Evolutionary conservation across 2,888 invertebrate species (phyloP), one percentile per base, ranked within the genome.

Genomic region (Dicranocentrus wangi): DNA sequence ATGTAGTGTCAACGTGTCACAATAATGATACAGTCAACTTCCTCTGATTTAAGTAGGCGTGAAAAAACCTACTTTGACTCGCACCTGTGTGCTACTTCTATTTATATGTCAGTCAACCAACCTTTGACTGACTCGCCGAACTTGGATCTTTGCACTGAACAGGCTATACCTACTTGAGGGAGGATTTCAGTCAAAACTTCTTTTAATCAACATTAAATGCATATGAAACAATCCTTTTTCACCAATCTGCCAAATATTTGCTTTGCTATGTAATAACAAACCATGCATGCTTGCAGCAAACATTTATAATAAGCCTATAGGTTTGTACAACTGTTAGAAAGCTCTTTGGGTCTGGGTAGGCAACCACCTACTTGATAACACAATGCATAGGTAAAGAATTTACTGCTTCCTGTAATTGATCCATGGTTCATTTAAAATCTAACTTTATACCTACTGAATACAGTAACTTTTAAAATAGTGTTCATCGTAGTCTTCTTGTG

Each of bases 31-130:
- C 28, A 28, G 39, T 19, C 69, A 66, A 77, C 78, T 78, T 78
- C 78, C 78, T 78, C 39, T 77, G 61, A 55, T 69, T 51, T 47
- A 70, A 78, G 63, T 78, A 78, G 70, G 70, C 78, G 61, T 78
- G 78, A 78, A 77, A 77, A 78, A 71, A 19, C 78, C 77, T 65
- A 78, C 78, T 78, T 69, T n/a, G 51, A 23, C 55, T 75, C 28
- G 39, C 68, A 76, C 66, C 75, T 76, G 43, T 72, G 72, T 42
- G 72, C 72, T 51, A 72, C 72, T 72, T 72, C 51, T 43, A 61
- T 63, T 72, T 72, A 63, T 72, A 47, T 72, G 72, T 72, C 72
- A 72, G 47, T 51, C 60, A 58, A 58, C 17, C 70, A 70, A 70
- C 70, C 70, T 70, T 42, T 70, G 39, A 70, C 55, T 69, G 32